Evolutionary conservation across 2,797 vertebrate genomes (phyloP).

Genomic region (Benthosema pterotum): DNA sequence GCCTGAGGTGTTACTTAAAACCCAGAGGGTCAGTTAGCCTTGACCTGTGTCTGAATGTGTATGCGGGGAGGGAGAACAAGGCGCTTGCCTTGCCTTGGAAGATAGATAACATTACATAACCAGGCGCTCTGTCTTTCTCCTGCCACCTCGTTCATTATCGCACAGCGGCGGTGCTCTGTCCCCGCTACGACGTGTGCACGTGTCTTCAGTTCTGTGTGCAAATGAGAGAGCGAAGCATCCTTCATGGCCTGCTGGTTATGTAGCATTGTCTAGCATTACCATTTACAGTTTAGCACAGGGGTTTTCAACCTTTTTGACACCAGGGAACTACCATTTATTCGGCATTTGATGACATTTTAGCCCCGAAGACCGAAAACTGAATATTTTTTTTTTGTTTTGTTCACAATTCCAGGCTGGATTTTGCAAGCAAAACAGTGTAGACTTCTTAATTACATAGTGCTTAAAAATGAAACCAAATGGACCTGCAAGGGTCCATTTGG

Average conservation of each 20-base stretch:
- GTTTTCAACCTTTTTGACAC: too few species aligned
- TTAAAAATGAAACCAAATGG: too few species aligned
- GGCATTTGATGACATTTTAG: too few species aligned
- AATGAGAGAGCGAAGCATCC: slow-evolving; percentile 40
- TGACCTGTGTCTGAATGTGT: slow-evolving; percentile 28
- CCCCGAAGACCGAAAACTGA: too few species aligned
- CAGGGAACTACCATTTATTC: too few species aligned
- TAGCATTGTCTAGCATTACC: slow-evolving; percentile 38
- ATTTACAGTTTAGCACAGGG: not conserved
- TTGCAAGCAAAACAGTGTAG: too few species aligned
- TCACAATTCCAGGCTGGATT: too few species aligned
- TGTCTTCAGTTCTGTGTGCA: slow-evolving; percentile 50
- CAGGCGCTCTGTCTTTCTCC: slow-evolving; percentile 43
- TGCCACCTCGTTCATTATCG: slow-evolving; percentile 70
- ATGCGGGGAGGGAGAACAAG: slow-evolving; percentile 18
- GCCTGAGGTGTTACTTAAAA: slow-evolving; percentile 18
- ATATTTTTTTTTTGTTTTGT: too few species aligned
- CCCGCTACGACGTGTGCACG: slow-evolving; percentile 51
- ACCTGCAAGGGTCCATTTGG: too few species aligned
- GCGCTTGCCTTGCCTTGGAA: slow-evolving; percentile 44
- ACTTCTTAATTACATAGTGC: too few species aligned
- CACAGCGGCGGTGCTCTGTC: slow-evolving; percentile 65
- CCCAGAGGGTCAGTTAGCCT: slow-evolving; percentile 18
- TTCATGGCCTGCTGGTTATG: slow-evolving; percentile 44
- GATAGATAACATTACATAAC: slow-evolving; percentile 68